Base-by-base conservation (phyloP, 2,888 invertebrate genomes). In the Agrochola lychnidis region DNA sequence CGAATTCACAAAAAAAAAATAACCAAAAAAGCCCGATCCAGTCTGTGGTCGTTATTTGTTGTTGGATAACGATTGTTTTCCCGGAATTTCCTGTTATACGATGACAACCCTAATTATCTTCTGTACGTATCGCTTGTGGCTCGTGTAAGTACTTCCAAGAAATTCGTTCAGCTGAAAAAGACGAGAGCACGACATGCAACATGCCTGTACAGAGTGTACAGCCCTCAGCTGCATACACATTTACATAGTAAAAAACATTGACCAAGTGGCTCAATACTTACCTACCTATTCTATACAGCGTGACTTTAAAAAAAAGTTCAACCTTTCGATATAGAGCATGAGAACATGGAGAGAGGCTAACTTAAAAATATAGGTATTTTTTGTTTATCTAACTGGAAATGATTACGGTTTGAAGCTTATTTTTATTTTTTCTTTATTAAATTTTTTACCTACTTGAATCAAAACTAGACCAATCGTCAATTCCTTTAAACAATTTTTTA, bases 51-150 rank as follows among this genome's bases (percentile, higher is more conserved):
- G 14, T 68, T 59, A 57, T 59, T 64, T 69, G 19, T 59, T 69
- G 45, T 59, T 40, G 45, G 25, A 53, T 66, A 69, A 45, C n/a
- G 25, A 69, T 70, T 66, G n/a, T 61, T 76, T 81, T 59, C 12
- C 45, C 22, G n/a, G 30, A 40, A 53, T 36, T 59, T n/a, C 19
- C 22, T 57, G 40, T 53, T 16, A 64, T 51, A 56, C n/a, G 40
- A 40, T 57, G 56, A 80, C 63, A 53, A 53, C n/a, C 36, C 36
- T 80, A 64, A 80, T 80, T 74, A 74, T 63, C 45, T 69, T 73
- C 12, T 36, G 19, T 25, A n/a, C 2, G 6, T 63, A 51, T 57
- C 12, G 2, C n/a, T 48, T 14, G 56, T 5, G 25, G 7, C 56
- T 45, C 25, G 51, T 45, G 22, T 66, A 53, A 2, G 40, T 66